phyloP scores from a whole-genome alignment of 2,888 invertebrate genomes.

The Phragmatobia fuliginosa region DNA sequence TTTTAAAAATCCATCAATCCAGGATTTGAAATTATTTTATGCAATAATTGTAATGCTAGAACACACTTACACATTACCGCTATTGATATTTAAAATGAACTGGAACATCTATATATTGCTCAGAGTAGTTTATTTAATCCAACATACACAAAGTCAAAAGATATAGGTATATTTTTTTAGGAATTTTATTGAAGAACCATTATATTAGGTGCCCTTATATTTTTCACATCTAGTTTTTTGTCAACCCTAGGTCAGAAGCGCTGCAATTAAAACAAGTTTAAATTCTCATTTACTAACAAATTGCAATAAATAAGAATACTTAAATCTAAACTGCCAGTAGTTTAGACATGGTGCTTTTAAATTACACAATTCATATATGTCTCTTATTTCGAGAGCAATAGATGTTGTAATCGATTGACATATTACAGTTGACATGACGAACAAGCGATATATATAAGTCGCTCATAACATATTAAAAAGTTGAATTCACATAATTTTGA shows the following conservation, averaged over 20 bases:
- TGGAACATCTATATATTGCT: too few relatives aligned
- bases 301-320: slow-evolving; percentile 70
- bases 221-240: not conserved
- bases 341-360: slow-evolving; percentile 54
- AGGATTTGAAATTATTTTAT: too few relatives aligned
- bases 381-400: slow-evolving; percentile 5
- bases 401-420: slow-evolving; percentile 23
- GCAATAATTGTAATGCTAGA: too few relatives aligned
- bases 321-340: slow-evolving; percentile 59
- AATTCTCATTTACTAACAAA: slow-evolving; percentile 71
- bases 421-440: slow-evolving; percentile 31
- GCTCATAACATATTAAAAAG: slow-evolving; percentile 45
- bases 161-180: not conserved
- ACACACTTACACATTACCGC: too few relatives aligned
- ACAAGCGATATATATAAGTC: slow-evolving; percentile 46
- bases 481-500: slow-evolving; percentile 34
- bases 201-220: not conserved
- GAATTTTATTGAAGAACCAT: not conserved
- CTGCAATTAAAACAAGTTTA: slow-evolving; percentile 72
- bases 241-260: slow-evolving; percentile 53
- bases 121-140: too few relatives aligned
- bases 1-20: too few relatives aligned
- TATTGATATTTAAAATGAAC: too few relatives aligned
- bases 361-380: slow-evolving; percentile 38
- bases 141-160: too few relatives aligned